Evolutionary conservation across 2,113 vertebrate species (phyloP), one percentile per base, ranked within the genome.

Genomic region (Parus major): DNA sequence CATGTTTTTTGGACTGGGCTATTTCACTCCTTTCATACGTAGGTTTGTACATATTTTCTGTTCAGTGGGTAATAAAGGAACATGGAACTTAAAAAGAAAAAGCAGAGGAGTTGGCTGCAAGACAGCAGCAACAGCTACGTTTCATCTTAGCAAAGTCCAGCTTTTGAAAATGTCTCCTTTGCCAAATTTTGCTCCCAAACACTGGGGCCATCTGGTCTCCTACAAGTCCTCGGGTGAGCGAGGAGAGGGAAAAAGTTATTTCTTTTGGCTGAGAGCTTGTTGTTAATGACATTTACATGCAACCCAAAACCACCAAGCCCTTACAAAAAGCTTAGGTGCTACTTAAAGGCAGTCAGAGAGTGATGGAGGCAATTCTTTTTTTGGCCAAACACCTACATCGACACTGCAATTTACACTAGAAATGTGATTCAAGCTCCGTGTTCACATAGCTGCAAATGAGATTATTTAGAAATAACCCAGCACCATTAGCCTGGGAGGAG

Each of bases 231-330:
- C 0, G 49, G n/a, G 85, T 95, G 94, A 93, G 72, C 0, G 0
- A 92, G 77, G 18, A 82, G 81, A 84, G 49, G 57, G 88, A 27
- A 92, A 59, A 94, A 83, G 64, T 93, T 92, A 93, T 96, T 96
- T 96, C 90, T 96, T 88, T 96, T 96, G 95, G 96, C 95, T 1
- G 7, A 84, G 79, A 84, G 49, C 88, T 95, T 82, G 64, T 78
- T 94, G 92, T 86, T 97, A 97, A 97, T 88, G 93, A 95, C 92
- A 97, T 86, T 91, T 95, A 93, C 95, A 95, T 78, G 92, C 88
- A 93, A 96, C 86, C 46, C 90, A 93, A 97, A 96, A 88, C 95
- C 95, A 90, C 88, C 29, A 7, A 92, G 79, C 77, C 92, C 88
- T 96, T 94, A 96, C 44, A 69, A 82, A 95, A 92, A 94, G 88